These are phyloP conservation scores for Tenthredo amoena DNA, from an alignment of 2,888 invertebrate species.

Conservation along the genomic window DNA sequence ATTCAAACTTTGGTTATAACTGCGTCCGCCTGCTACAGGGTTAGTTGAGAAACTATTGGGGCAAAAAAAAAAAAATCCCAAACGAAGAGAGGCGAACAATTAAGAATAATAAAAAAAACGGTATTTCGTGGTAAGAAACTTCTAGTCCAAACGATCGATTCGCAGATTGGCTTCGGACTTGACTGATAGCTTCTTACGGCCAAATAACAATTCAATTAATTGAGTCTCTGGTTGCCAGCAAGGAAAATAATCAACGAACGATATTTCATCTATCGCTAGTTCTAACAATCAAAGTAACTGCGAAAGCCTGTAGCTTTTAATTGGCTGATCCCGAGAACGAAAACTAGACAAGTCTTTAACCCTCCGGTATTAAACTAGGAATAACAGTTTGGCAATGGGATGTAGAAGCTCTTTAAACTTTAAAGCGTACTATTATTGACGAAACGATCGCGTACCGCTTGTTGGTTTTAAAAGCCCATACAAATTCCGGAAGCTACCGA, in stretches of 20 bases:
- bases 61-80: not conserved
- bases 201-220: constrained; percentile 26
- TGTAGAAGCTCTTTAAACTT: not conserved
- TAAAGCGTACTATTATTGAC: not conserved
- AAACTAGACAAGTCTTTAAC: not conserved
- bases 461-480: not conserved
- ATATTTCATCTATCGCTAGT: constrained; percentile 8
- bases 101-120: constrained; percentile 7
- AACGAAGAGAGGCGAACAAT: not conserved
- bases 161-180: constrained; percentile 2
- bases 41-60: not conserved
- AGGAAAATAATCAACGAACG: not conserved
- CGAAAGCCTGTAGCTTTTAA: not conserved
- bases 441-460: not conserved
- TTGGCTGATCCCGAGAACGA: not conserved
- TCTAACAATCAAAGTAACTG: not conserved
- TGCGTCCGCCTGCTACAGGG: not conserved
- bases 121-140: constrained; percentile 8
- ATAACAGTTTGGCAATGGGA: not conserved
- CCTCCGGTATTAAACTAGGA: not conserved
- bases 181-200: constrained; percentile 35
- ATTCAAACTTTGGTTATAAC: not conserved
- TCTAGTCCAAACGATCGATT: constrained; percentile 1
- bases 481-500: constrained; percentile 4
- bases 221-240: not conserved